Base-by-base conservation (phyloP, 1,140 invertebrate genomes). In the Arctopsyche grandis region DNA sequence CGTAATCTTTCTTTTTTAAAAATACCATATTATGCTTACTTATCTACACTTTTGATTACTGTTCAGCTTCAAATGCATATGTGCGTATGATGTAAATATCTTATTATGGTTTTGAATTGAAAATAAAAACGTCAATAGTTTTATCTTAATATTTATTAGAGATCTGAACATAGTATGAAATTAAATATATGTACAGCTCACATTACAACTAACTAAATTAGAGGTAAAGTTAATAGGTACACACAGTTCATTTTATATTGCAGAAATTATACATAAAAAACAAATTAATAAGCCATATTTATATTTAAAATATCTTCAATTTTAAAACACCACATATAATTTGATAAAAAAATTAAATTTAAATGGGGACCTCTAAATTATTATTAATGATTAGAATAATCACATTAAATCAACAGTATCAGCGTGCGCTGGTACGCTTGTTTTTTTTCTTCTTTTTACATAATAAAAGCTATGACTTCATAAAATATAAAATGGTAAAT, bases 101-200 rank as follows among this genome's bases (percentile, higher is more conserved):
- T n/a, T n/a, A n/a, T n/a, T n/a, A 38, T 38, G 29, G 3, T 1
- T 38, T 38, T 38, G 29, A 38, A 38, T 38, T 38, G 29, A 38
- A 38, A 38, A 38, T 38, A 38, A 38, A 14, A 66, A 66, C 26
- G 69, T 5, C 4, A 29, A n/a, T 71, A 38, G 29, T 14, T 79
- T 82, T 56, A 71, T 77, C 79, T 82, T 80, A 80, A 66, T 79
- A 74, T 80, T 82, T 82, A 82, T 82, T 82, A 82, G 81, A 82
- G 81, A 82, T 82, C 81, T 82, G 81, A 82, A 82, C 81, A 82
- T 82, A 82, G 80, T 78, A 80, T 82, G 77, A 82, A 82, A 82
- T 82, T 81, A 80, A 82, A 82, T 82, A 82, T 82, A 82, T 82
- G 81, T 82, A 82, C 81, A 82, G 81, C 76, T 82, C 79, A 82